Evolutionary conservation across 1,140 invertebrate species (phyloP), one percentile per base, ranked within the genome.

Genomic region (Bombus waltoni): DNA sequence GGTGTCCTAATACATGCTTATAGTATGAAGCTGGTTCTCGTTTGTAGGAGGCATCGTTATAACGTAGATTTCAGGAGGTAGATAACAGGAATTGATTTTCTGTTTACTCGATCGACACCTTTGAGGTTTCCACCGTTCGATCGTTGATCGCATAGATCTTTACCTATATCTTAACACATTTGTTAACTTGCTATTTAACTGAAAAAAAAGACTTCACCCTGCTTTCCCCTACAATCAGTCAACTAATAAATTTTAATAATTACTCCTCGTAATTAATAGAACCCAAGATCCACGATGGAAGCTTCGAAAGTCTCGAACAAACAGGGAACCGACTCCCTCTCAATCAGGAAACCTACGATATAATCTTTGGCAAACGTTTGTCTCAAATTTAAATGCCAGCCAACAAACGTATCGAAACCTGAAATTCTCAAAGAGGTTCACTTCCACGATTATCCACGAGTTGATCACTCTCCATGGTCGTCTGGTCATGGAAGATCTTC

Each of bases 401-500:
- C 18, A 53, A 53, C 18, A 53, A 53, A 53, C 18, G 18, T 53
- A 53, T 53, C 0, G 22, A 22, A 53, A 22, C 6, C 18, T 53
- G 47, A 53, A 53, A 53, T 22, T 8, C 18, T 53, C 0, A 53
- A 53, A 53, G 47, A 53, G 18, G 0, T 22, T 53, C 18, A 22
- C 1, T 53, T 53, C 18, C 47, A 53, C 18, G 47, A 53, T 53
- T 53, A 53, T 53, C 18, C 47, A 53, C 47, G 18, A 53, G 47
- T 22, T 53, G 18, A 53, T 53, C 47, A 22, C 47, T 53, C 18
- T 22, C 18, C 47, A 22, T 53, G 22, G 47, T 53, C 47, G 47
- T 8, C 18, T 53, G 47, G 47, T 53, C 6, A 18, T 53, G 28
- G 65, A 78, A 38, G 66, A 79, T 89, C 28, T n/a, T 72, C 42